Evolutionary conservation across 2,113 vertebrate genomes (phyloP).

Genomic region (Ctenodactylus gundi): DNA sequence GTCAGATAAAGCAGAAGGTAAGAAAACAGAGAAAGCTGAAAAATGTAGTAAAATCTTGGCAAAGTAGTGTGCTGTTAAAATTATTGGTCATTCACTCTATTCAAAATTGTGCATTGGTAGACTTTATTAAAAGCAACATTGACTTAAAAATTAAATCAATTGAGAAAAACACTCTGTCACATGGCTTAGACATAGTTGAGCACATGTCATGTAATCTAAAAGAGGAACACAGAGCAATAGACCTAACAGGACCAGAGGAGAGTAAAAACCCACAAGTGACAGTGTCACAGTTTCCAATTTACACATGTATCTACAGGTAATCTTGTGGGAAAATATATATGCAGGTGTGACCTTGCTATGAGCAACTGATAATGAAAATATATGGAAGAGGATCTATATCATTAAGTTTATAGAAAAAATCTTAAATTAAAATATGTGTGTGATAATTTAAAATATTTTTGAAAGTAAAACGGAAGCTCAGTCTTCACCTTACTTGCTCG

Average conservation of each 20-base stretch:
- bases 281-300: background rate
- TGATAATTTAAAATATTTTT: background rate
- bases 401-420: background rate
- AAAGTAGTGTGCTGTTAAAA: background rate
- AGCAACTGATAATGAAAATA: background rate
- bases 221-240: background rate
- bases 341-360: background rate
- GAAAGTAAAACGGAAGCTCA: background rate
- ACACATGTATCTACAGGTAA: background rate
- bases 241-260: fast-evolving
- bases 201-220: background rate
- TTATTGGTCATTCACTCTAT: background rate
- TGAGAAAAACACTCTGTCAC: background rate
- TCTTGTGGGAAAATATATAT: background rate
- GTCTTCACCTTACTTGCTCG: background rate
- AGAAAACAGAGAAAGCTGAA: background rate
- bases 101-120: background rate
- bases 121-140: slow-evolving; percentile 21
- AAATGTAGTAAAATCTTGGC: background rate
- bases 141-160: background rate
- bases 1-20: background rate
- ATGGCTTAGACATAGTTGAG: background rate
- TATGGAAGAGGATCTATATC: background rate
- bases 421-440: background rate
- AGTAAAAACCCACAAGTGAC: background rate